Evolutionary conservation across 2,888 invertebrate species (phyloP), one percentile per base, ranked within the genome.

Genomic region (Lamproptera curius): DNA sequence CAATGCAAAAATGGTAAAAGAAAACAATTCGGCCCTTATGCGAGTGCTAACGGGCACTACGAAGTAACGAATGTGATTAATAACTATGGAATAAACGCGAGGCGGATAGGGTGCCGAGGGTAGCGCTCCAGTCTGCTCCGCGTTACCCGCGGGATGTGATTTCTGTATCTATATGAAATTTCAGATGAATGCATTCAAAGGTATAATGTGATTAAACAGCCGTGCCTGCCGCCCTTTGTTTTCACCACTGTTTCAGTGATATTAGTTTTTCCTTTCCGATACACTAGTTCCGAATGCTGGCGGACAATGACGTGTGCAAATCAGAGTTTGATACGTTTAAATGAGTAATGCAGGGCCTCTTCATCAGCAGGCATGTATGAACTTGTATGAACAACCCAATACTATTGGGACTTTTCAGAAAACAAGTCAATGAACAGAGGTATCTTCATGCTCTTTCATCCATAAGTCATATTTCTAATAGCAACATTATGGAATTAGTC

Each of bases 181-280:
- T 65, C 67, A 65, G 49, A 59, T 63, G 72, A 68, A 70, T 68
- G 69, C 61, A 63, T 67, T 64, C 62, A 65, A 65, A 68, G 62
- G 65, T 65, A 61, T 67, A 57, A 56, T 58, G 57, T 68, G 66
- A 74, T 70, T 67, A 66, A 65, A 63, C 63, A 66, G 51, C 54
- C 58, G 61, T 53, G 47, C 52, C 41, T 48, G 50, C 47, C 35
- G 28, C 58, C 28, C 60, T 59, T 62, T 57, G 58, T 56, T 56
- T 52, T 50, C n/a, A 56, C 56, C 44, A 46, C 50, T 34, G 39
- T 53, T 53, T 50, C 47, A 45, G 17, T 28, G 42, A 47, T 53
- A 47, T 51, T 51, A 53, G 46, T 44, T 42, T 43, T 52, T 53
- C 50, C 31, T 23, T 28, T 23, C 2, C 16, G 34, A 42, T 8